Conservation (phyloP, 2,888 invertebrate species). For the Pyrrhia umbra region DNA sequence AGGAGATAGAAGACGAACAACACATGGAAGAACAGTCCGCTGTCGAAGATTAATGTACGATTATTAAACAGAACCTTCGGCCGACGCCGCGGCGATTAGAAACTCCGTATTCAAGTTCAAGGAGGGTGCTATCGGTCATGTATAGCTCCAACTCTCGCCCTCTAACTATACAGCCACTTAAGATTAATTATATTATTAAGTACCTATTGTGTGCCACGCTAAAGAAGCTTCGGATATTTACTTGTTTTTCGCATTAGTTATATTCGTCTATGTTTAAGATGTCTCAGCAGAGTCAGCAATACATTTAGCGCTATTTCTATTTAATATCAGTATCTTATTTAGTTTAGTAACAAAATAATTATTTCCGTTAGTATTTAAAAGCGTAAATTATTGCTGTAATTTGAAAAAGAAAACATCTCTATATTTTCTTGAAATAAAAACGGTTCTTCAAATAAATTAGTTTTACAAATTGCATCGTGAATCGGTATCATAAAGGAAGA, state of each 20-base stretch:
- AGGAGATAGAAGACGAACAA: slow-evolving; percentile 74
- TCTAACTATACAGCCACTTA: too few relatives aligned
- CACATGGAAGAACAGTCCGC: slow-evolving; percentile 59
- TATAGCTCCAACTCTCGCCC: too few relatives aligned
- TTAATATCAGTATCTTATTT: neutral
- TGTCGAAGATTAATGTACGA: neutral
- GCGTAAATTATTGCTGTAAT: slow-evolving; percentile 12
- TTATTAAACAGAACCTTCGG: neutral
- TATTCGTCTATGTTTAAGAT: too few relatives aligned
- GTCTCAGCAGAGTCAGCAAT: neutral
- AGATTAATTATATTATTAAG: too few relatives aligned
- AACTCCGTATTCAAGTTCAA: too few relatives aligned
- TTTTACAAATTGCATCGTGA: slow-evolving; percentile 37
- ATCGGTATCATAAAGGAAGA: slow-evolving; percentile 30
- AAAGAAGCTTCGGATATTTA: too few relatives aligned
- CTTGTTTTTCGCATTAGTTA: neutral
- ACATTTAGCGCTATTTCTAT: neutral
- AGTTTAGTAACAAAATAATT: neutral
- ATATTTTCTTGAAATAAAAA: slow-evolving; percentile 10
- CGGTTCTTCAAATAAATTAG: slow-evolving; percentile 24
- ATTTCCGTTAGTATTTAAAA: slow-evolving; percentile 1
- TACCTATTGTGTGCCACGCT: too few relatives aligned
- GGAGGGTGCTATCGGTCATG: too few relatives aligned
- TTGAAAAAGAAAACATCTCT: slow-evolving; percentile 4
- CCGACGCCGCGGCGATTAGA: neutral